Evolutionary conservation across 2,113 vertebrate genomes (phyloP), one percentile per base, ranked within the genome.

Genomic region (Esox niger): DNA sequence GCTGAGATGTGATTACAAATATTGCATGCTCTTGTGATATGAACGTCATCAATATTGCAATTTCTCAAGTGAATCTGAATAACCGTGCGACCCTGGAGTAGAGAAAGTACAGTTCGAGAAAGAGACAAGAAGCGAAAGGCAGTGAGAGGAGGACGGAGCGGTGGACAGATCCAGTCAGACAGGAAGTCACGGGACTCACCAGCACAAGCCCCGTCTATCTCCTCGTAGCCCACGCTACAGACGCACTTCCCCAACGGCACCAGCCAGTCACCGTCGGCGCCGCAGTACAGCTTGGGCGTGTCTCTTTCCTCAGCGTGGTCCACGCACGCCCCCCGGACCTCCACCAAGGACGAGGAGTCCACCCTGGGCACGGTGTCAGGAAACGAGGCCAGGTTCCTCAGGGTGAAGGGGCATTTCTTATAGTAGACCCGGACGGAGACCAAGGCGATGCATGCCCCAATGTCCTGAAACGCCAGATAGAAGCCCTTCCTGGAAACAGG

Each of bases 221-320:
- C 96, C 85, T 98, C 95, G 69, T 95, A 95, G 1, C 94, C 96
- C 38, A 93, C 79, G n/a, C 91, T 96, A 89, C 96, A 98, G 75
- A 98, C 95, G 26, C 96, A 98, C 15, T 91, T 90, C 78, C 96
- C 96, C 35, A 98, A 87, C 43, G 96, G 96, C 58, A 98, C 96
- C 68, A 98, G 88, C 96, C 96, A 98, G 68, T 98, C 96, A 20
- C 96, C 96, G 43, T 98, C 96, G 13, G 96, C 96, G 74, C 96
- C 95, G 73, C 96, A 98, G 43, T 97, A 98, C 21, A 98, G 80
- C 55, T 97, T 98, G 23, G 96, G 96, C n/a, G 95, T 95, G 82
- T 98, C 96, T 0, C 93, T 89, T 64, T 98, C 95, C 80, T 97
- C 95, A 0, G 96, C 95, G 0, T 96, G 96, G 78, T 95, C 95